A percentile compares a stretch with the other conserved stretches of the same genome.
These are phyloP conservation scores for Argyrosomus japonicus DNA, from an alignment of 2,113 vertebrate species.

Conservation along the genomic window DNA sequence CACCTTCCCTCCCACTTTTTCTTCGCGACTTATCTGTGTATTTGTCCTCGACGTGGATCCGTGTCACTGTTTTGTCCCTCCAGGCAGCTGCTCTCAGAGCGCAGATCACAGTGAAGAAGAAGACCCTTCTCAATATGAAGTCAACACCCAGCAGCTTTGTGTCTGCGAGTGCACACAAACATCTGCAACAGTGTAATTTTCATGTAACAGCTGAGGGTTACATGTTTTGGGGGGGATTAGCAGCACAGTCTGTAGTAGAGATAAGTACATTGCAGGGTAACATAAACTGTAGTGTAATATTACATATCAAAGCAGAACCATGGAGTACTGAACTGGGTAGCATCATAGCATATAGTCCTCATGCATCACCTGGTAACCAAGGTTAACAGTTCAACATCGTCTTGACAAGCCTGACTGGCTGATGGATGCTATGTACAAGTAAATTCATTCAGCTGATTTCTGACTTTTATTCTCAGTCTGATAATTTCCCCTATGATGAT, in stretches of 20 bases:
- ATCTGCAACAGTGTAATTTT: neutral
- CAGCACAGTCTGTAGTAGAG: neutral
- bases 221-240: neutral
- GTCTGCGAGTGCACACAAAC: slow-evolving; percentile 16
- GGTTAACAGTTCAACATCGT: neutral
- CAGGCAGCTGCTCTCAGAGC: slow-evolving; percentile 54
- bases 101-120: slow-evolving; percentile 24
- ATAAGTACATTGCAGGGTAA: neutral
- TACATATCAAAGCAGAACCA: neutral
- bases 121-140: slow-evolving; percentile 17
- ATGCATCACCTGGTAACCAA: neutral
- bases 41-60: slow-evolving; percentile 55
- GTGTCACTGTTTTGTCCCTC: slow-evolving; percentile 57
- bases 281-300: neutral
- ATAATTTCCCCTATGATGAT: neutral
- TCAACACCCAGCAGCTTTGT: slow-evolving; percentile 40
- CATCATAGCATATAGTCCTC: no score
- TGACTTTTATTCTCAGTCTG: neutral
- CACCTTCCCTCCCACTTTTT: slow-evolving; percentile 33
- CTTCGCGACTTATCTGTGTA: slow-evolving; percentile 65
- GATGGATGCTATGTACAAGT: neutral
- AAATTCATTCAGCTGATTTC: neutral
- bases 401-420: neutral
- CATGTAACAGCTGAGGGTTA: neutral
- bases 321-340: no score